phyloP scores from a whole-genome alignment of 2,888 invertebrate species.

The Eupeodes latifasciatus region DNA sequence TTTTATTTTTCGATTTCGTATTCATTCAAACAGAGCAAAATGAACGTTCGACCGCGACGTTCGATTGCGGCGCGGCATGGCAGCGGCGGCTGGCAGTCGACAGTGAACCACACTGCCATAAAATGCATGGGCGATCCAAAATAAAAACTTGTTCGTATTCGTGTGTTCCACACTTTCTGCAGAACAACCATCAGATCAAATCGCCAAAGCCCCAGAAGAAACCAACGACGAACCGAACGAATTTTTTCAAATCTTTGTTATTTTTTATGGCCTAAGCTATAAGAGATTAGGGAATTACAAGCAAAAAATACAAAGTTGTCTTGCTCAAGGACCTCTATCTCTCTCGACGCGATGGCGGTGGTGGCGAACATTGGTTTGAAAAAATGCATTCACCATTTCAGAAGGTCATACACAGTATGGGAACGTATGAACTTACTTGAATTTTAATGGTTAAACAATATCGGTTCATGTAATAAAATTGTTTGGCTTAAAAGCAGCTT shows the following conservation, averaged over 20 bases:
- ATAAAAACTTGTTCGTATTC: slow-evolving; percentile 56
- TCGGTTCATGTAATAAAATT: slow-evolving; percentile 5
- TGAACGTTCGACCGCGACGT: no score
- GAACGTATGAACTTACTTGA: background rate
- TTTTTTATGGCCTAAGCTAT: slow-evolving; percentile 54
- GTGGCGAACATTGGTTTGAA: background rate
- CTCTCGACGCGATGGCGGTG: background rate
- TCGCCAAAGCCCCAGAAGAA: background rate
- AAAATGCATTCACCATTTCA: slow-evolving; percentile 24
- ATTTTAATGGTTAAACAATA: slow-evolving; percentile 14
- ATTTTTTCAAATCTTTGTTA: slow-evolving; percentile 37
- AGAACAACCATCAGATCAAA: background rate
- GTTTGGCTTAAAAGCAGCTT: background rate
- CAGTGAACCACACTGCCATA: background rate
- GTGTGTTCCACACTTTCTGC: slow-evolving; percentile 9
- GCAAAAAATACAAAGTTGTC: slow-evolving; percentile 26
- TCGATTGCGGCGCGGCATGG: no score
- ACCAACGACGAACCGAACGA: slow-evolving; percentile 16
- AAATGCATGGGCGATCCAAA: slow-evolving; percentile 53
- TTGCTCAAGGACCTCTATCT: slow-evolving; percentile 59
- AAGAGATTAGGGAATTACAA: slow-evolving; percentile 21
- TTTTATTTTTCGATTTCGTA: slow-evolving; percentile 67
- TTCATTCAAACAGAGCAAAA: slow-evolving; percentile 51
- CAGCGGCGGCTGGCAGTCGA: background rate
- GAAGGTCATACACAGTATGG: slow-evolving; percentile 14